Base-by-base conservation (phyloP, 2,113 vertebrate genomes). In the Serilophus lunatus region DNA sequence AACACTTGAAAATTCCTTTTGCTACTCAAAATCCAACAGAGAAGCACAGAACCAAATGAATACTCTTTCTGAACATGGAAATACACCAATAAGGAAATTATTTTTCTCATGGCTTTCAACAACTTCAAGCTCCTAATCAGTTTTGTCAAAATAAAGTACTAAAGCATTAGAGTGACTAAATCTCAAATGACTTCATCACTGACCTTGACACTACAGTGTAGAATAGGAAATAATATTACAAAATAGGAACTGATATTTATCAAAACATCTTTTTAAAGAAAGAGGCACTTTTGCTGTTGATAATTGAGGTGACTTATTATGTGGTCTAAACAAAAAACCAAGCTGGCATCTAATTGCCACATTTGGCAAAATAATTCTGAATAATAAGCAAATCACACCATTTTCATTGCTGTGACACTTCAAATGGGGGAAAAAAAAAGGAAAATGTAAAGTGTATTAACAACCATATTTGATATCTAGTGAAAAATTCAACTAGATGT, bases 241-340 rank as follows among this genome's bases (percentile, higher is more conserved):
- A 45, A 92, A 82, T 57, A 40, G 77, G 61, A 92, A 89, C 49
- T n/a, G 83, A 89, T 92, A 95, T 76, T 93, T 82, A 91, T 76
- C 36, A 95, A 93, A 96, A 96, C 66, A 12, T 54, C 45, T 57
- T 86, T 85, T 83, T 69, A 80, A 88, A 86, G 70, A 82, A 74
- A 77, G 25, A 82, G 13, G 31, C 11, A 35, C 36, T 82, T 91
- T 91, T 89, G 26, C 13, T 79, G 53, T 76, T 92, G n/a, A 79
- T 81, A 78, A 83, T 35, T 92, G 74, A 75, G 15, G 40, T 89
- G 61, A 95, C 57, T 75, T 84, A 74, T 59, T 88, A 84, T 50
- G 20, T 75, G 29, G 44, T 57, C 19, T 51, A 64, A 93, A 68
- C 35, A 64, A 45, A 82, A 82, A 36, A 22, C 3, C 31, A 79